Evolutionary conservation across 2,888 invertebrate genomes (phyloP).

Genomic region (Diploptera punctata): DNA sequence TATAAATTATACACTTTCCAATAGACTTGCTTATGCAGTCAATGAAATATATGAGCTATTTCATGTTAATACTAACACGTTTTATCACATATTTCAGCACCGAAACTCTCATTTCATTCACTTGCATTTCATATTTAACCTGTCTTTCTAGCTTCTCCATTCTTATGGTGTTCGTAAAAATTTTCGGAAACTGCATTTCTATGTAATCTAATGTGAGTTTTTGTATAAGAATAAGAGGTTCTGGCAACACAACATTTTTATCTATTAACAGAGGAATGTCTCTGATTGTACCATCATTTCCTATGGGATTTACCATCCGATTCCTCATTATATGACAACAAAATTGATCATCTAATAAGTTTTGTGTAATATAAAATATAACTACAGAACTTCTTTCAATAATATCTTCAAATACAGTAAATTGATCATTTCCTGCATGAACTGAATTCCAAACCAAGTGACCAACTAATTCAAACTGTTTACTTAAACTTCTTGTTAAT

Average conservation of each 20-base stretch:
- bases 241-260: not conserved
- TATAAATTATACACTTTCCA: too few species aligned
- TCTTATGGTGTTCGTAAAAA: constrained; percentile 3
- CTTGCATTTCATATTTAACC: too few species aligned
- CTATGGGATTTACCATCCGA: not conserved
- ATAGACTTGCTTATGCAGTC: too few species aligned
- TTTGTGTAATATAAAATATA: constrained; percentile 10
- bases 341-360: not conserved
- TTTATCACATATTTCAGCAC: too few species aligned
- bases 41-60: too few species aligned
- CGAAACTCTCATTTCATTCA: too few species aligned
- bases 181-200: not conserved
- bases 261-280: constrained; percentile 9
- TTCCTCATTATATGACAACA: constrained; percentile 4
- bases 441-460: constrained; percentile 3
- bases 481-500: not conserved
- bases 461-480: not conserved
- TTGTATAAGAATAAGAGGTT: not conserved
- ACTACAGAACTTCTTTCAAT: not conserved
- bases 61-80: too few species aligned
- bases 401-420: not conserved
- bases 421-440: not conserved
- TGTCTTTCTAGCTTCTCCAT: too few species aligned
- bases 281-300: not conserved
- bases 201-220: not conserved